Evolutionary conservation across 2,888 invertebrate genomes (phyloP), one percentile per base, ranked within the genome.

Genomic region (Perithous albicinctus): DNA sequence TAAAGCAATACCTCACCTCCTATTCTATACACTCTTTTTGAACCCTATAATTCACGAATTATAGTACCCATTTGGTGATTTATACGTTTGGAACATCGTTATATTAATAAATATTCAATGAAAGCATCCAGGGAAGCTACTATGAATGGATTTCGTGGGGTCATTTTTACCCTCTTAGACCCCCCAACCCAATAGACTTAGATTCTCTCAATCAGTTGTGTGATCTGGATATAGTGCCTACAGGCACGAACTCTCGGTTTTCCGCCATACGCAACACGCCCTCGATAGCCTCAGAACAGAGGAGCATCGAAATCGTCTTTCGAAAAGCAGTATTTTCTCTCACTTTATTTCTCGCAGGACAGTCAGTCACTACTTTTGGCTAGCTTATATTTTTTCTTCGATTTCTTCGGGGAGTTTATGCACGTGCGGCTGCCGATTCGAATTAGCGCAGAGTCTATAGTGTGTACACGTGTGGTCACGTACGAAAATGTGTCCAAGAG

Each of bases 341-440:
- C 29, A 18, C 59, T 54, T 26, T 64, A 43, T 79, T 54, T 56
- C n/a, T 56, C n/a, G 26, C n/a, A 15, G 7, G n/a, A n/a, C 56
- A 56, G 56, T 56, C 38, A 41, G 48, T 38, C 46, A 32, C 12
- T 79, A 15, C n/a, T 61, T 79, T 82, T 82, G 20, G 66, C 64
- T 61, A 75, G 48, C 76, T 80, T 59, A 12, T 54, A 75, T 78
- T 78, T 73, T 78, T 81, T 74, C 72, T 59, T 67, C 69, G 63
- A 74, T 81, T 74, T 80, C 75, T 77, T 72, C 51, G 41, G 82
- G 82, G 83, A 84, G 78, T 84, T 85, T 84, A 85, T 85, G 85
- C 86, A 86, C 85, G 85, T 86, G 85, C 79, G 78, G 79, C 84
- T 85, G 83, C 80, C 85, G 81, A 85, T 86, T 78, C 81, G 85